Evolutionary conservation across 2,797 vertebrate species (phyloP), one percentile per base, ranked within the genome.

Genomic region (Cryptoblepharus egeriae): DNA sequence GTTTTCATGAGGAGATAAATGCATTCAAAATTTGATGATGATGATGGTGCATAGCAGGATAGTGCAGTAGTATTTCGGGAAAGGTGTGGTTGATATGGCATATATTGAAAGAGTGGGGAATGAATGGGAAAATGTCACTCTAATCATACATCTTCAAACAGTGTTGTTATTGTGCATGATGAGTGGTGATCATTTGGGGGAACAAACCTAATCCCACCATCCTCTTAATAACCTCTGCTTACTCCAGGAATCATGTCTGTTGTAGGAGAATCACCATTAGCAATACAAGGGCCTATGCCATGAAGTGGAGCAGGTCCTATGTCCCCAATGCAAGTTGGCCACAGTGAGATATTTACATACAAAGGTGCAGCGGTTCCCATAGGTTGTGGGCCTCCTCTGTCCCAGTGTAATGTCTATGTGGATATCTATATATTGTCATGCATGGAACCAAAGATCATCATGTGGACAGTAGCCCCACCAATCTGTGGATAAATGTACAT

Each of bases 381-480:
- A 22, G 26, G 60, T 10, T 22, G 26, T 16, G 0, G 16, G 45
- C 71, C n/a, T 32, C 26, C 42, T 42, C 67, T 49, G 11, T 52
- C 42, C 5, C 22, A n/a, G 12, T 15, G 49, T 45, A 26, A 80
- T 67, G 75, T 57, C 49, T 57, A 32, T 61, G 49, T 49, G 61
- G 20, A 81, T 55, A 68, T 52, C 11, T 60, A 49, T 73, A 74
- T 74, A 74, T 78, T 52, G 77, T 84, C 82, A 84, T 79, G 77
- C 82, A 79, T 30, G 30, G 49, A 67, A 74, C 49, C 35, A 28
- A 61, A n/a, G 77, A 68, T 24, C 42, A 13, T 60, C 35, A 2
- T 4, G 18, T 42, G 37, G 30, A n/a, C 49, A 49, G 28, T 52
- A 35, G 49, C 35, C 11, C 9, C 24, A 39, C 35, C 42, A 75